Evolutionary conservation across 53 echinoderm and acorn worm species (phyloP), one percentile per base, ranked within the genome.

Genomic region (Antedon mediterranea): DNA sequence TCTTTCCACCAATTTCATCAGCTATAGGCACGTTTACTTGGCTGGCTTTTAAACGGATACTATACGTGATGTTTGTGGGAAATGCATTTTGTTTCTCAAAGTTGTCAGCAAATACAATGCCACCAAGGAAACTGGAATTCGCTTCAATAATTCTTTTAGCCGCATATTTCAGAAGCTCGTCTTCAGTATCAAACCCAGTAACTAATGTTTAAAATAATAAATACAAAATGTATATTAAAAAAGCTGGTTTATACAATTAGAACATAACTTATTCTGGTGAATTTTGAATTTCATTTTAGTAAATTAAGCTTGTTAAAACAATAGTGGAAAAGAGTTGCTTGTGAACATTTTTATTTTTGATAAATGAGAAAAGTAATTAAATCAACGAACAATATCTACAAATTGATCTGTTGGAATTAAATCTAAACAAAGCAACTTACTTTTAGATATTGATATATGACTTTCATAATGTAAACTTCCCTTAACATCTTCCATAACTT

Each of bases 21-120:
- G 73, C 31, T 4, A 28, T 14, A 1, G 87, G 83, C 28, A 85
- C 71, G 32, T 88, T 88, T 71, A 85, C 34, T 72, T 83, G 86
- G 44, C 83, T 43, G 76, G 83, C 81, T 15, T 86, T 86, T 27
- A 88, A 79, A 0, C 91, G 83, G 71, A 91, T 88, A 72, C 83
- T 91, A 84, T 91, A 91, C 31, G 74, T 80, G 76, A 91, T 73
- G 74, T 91, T 84, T 23, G 80, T 30, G 26, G 88, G 88, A 30
- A 88, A 44, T 42, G 31, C 34, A 7, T 75, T 83, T 3, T 34
- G 43, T 4, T 88, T 86, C 0, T 77, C 78, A 74, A 88, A 83
- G 29, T 74, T 74, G 28, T 32, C 82, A 43, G 87, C 76, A 74
- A 90, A 90, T 34, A 82, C 76, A 42, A 90, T 79, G 28, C 82